Base-by-base conservation (phyloP, 2,888 invertebrate species). In the Eledone cirrhosa region DNA sequence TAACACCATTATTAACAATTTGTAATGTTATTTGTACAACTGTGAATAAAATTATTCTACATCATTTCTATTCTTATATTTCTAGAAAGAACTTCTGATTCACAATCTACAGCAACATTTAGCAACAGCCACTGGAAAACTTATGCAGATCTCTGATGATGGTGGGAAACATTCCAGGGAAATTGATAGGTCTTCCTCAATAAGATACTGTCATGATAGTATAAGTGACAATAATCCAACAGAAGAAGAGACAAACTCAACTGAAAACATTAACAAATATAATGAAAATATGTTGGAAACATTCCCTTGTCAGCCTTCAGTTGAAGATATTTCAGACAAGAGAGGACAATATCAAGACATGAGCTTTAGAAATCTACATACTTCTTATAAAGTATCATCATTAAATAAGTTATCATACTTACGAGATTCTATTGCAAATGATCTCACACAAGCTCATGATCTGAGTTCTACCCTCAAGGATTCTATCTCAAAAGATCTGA, bases 41-140 rank as follows among this genome's bases (percentile, higher is more conserved):
- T n/a, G n/a, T n/a, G n/a, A n/a, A n/a, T n/a, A n/a, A n/a, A n/a
- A n/a, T n/a, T n/a, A n/a, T n/a, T n/a, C n/a, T n/a, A n/a, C n/a
- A n/a, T 41, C 5, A 11, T 41, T 41, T 41, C 41, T 41, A 5
- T 41, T 41, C 8, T 41, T 48, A 33, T 76, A 24, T 48, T 85
- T 85, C 22, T 84, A 88, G 88, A 88, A 87, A 82, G 84, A 86
- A 65, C 76, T 77, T 3, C 78, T 82, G 53, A 85, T 88, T 48
- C 80, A 85, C 24, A 81, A 81, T 11, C 82, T 88, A 11, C 85
- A 88, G 78, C 69, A 81, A 8, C 84, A 86, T 48, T 81, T 88
- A 31, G 82, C 81, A 77, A 83, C 69, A 74, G 86, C 86, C 7
- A 84, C 85, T 77, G 83, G 82, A 19, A 84, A 84, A 29, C 78